These are phyloP conservation scores for Hyperoplus lanceolatus DNA, from an alignment of 2,797 vertebrate species.

Conservation along the genomic window DNA sequence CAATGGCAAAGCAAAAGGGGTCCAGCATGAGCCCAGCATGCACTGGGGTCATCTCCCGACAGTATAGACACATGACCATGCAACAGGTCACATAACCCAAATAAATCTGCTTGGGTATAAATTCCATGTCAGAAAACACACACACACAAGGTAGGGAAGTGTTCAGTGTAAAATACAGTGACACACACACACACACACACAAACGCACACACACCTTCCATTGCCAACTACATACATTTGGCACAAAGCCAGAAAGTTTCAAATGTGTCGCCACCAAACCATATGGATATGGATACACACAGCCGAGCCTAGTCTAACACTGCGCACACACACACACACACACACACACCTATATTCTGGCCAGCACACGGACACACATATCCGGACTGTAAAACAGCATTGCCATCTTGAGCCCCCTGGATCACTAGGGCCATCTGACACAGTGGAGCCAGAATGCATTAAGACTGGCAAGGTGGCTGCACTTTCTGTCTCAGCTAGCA, in stretches of 20 bases:
- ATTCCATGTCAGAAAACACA: slow-evolving; percentile 20
- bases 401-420: slow-evolving; percentile 74
- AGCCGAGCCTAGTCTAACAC: slow-evolving; percentile 62
- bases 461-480: slow-evolving; percentile 65
- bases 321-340: slow-evolving; percentile 8
- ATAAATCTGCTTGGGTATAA: slow-evolving; percentile 17
- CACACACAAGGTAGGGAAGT: slow-evolving; percentile 26
- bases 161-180: slow-evolving; percentile 21
- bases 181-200: slow-evolving; percentile 34
- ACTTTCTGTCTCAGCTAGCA: slow-evolving; percentile 57
- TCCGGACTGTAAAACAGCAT: slow-evolving; percentile 66
- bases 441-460: slow-evolving; percentile 69
- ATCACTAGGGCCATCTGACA: slow-evolving; percentile 73
- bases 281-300: slow-evolving; percentile 76
- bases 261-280: slow-evolving; percentile 66
- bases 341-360: slow-evolving; percentile 43
- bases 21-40: slow-evolving; percentile 33
- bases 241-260: slow-evolving; percentile 71
- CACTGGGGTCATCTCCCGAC: slow-evolving; percentile 38
- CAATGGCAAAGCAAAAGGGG: slow-evolving; percentile 57
- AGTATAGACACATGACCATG: slow-evolving; percentile 29
- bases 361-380: slow-evolving; percentile 52
- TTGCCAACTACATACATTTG: slow-evolving; percentile 54
- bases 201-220: slow-evolving; percentile 17
- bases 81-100: slow-evolving; percentile 31